phyloP scores from a whole-genome alignment of 1,140 invertebrate genomes.

The Oedothorax gibbosus region DNA sequence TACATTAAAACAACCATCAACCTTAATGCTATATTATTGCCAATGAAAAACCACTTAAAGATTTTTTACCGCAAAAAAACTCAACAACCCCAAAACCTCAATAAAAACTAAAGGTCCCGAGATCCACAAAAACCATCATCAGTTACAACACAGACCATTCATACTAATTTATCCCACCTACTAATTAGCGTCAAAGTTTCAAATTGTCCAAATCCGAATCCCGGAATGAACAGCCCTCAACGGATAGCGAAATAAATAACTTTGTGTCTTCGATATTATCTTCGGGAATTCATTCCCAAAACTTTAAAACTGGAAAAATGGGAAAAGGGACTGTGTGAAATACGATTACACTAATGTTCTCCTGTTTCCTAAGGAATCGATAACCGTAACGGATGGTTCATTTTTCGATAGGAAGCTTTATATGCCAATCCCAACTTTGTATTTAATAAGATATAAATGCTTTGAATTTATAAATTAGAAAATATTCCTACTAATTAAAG shows the following conservation, averaged over 20 bases:
- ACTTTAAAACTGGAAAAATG: constrained; percentile 27
- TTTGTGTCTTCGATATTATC: constrained; percentile 24
- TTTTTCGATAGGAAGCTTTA: too few species aligned
- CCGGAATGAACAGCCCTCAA: constrained; percentile 27
- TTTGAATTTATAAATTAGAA: too few species aligned
- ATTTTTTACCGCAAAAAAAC: too few species aligned
- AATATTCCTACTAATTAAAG: too few species aligned
- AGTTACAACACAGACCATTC: constrained; percentile 13
- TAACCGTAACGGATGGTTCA: constrained; percentile 42
- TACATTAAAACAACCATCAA: too few species aligned
- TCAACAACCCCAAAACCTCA: too few species aligned
- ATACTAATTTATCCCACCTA: constrained; percentile 21
- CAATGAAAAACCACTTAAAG: too few species aligned
- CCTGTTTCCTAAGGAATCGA: constrained; percentile 24
- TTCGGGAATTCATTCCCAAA: background rate
- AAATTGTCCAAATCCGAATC: constrained; percentile 1
- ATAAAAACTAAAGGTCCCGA: too few species aligned
- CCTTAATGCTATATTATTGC: too few species aligned
- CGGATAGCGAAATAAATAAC: constrained; percentile 21
- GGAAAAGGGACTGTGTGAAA: constrained; percentile 5
- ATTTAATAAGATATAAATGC: too few species aligned
- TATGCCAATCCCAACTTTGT: too few species aligned
- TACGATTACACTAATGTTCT: constrained; percentile 18
- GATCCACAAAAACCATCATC: too few species aligned
- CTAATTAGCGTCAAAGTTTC: constrained; percentile 33